phyloP scores from a whole-genome alignment of 2,113 vertebrate species.

The Hippocampus comes region DNA sequence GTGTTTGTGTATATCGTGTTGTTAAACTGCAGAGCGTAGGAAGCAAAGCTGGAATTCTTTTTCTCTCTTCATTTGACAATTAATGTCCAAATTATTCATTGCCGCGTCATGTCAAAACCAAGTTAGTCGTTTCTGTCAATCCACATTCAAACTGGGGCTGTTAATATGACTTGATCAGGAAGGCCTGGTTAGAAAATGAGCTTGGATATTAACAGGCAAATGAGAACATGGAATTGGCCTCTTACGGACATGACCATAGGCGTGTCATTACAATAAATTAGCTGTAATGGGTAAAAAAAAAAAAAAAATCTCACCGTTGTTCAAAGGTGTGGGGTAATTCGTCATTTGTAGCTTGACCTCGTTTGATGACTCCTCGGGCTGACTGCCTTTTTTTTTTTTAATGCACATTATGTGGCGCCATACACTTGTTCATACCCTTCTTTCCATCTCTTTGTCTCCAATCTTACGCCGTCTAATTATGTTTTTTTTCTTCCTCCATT shows the following conservation, averaged over 20 bases:
- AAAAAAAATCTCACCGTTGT: constrained; percentile 2
- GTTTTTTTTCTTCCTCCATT: constrained; percentile 50
- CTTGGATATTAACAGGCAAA: constrained; percentile 26
- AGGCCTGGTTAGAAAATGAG: constrained; percentile 11
- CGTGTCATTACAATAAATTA: constrained; percentile 38
- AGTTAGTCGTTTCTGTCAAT: constrained; percentile 34
- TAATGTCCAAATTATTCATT: constrained; percentile 15
- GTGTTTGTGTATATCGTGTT: no score
- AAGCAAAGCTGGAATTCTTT: not conserved
- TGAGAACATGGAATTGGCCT: constrained; percentile 28
- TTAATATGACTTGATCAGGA: constrained; percentile 8
- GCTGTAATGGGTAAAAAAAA: constrained; percentile 15
- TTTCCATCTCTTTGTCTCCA: constrained; percentile 44
- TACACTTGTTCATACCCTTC: constrained; percentile 54
- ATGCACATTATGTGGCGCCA: constrained; percentile 63
- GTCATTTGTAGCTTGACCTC: constrained; percentile 50
- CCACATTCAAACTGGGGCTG: constrained; percentile 30
- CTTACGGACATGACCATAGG: constrained; percentile 19
- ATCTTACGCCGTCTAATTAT: constrained; percentile 62
- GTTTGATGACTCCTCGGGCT: constrained; percentile 52
- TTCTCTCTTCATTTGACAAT: constrained; percentile 13
- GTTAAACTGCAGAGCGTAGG: no score
- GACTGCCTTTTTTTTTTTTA: constrained; percentile 54
- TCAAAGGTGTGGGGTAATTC: constrained; percentile 47
- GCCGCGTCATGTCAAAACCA: constrained; percentile 20